Evolutionary conservation across 1,140 invertebrate species (phyloP).

Genomic region (Antheraea pernyi): DNA sequence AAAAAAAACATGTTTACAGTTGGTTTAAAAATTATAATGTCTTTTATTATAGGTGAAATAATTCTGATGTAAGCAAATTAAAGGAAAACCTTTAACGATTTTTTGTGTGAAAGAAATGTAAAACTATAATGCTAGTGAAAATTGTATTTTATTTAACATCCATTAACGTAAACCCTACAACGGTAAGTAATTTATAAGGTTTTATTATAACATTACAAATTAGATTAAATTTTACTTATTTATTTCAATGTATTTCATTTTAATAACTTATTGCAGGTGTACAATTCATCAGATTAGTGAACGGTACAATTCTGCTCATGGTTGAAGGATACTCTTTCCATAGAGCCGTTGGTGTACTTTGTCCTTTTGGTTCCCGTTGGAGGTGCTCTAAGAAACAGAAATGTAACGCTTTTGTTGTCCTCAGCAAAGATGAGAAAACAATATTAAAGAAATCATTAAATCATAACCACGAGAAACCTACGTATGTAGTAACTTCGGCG

Average conservation of each 20-base stretch:
- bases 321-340: conserved; percentile 39
- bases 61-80: no score
- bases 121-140: neutral
- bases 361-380: conserved; percentile 27
- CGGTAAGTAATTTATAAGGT: neutral
- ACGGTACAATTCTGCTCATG: conserved; percentile 29
- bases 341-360: conserved; percentile 17
- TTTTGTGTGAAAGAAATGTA: no score
- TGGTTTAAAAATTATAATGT: no score
- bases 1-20: no score
- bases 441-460: conserved; percentile 11
- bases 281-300: conserved; percentile 27
- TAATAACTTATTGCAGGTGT: neutral
- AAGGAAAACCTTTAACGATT: no score
- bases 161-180: neutral
- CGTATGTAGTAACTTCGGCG: neutral
- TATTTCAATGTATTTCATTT: neutral
- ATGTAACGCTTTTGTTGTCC: conserved; percentile 34
- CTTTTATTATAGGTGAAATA: no score
- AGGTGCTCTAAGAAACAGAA: conserved; percentile 37
- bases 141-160: neutral
- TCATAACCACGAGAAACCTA: neutral
- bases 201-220: no score
- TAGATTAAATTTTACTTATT: neutral
- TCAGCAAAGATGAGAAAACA: conserved; percentile 27